Evolutionary conservation across 2,113 vertebrate species (phyloP), one percentile per base, ranked within the genome.

Genomic region (Pseudorectes ferrugineus): DNA sequence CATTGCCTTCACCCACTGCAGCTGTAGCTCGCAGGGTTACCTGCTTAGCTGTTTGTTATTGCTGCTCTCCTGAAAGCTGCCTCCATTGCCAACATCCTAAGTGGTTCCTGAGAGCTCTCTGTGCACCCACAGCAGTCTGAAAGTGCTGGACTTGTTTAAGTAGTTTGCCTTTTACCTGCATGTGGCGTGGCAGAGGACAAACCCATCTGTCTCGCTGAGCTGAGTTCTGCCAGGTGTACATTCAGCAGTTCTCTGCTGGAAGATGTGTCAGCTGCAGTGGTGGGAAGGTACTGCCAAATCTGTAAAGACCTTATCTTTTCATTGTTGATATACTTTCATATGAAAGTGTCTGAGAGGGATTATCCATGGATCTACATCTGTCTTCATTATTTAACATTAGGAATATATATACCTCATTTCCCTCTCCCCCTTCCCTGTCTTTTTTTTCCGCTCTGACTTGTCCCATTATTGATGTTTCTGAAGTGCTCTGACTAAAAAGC

Each of bases 31-130:
- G 0, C 40, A 5, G 18, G 35, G 11, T 75, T 63, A 31, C 43
- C 29, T 42, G 38, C 52, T 55, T 31, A 55, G 65, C 36, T 5
- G 0, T 16, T 63, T 51, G 23, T 77, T 67, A 14, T 19, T 73
- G n/a, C 40, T 33, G 17, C 40, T 79, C 33, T 76, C 20, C 58
- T 51, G 73, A 87, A 78, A 85, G 65, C 71, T 74, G 36, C 19
- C 4, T 2, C 21, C 42, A 33, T 48, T 3, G 1, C 36, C 31
- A 46, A 11, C 18, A 15, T 25, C 36, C 33, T 0, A 0, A 63
- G 20, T 29, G 15, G 22, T 59, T 58, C 57, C 61, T 1, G 2
- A 52, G 61, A 35, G 42, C 61, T 66, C 31, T 66, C 11, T 65
- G 25, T 12, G 6, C 9, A 17, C 28, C 55, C 3, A 0, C 8